Evolutionary conservation across 1,140 invertebrate species (phyloP).

Genomic region (Matsumurasca onukii): DNA sequence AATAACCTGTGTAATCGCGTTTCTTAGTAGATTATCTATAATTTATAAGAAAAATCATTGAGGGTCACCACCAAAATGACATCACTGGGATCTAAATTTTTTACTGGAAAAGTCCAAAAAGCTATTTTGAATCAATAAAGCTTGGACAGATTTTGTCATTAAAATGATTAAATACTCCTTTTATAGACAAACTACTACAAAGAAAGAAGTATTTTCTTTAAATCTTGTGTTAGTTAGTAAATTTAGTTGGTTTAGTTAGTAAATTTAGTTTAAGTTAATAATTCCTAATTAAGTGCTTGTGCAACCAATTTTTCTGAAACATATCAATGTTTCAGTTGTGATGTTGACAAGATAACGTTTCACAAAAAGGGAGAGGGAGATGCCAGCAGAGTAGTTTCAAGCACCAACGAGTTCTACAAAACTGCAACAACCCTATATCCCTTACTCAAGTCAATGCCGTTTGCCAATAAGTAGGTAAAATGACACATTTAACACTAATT

Average conservation of each 20-base stretch:
- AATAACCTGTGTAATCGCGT: neutral
- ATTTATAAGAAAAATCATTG: too few relatives aligned
- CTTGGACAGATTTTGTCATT: too few relatives aligned
- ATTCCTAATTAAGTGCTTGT: neutral
- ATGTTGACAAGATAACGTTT: constrained; percentile 50
- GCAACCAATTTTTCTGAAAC: too few relatives aligned
- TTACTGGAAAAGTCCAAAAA: too few relatives aligned
- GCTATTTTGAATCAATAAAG: too few relatives aligned
- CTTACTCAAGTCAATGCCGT: constrained; percentile 45
- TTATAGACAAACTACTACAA: neutral
- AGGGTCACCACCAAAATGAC: too few relatives aligned
- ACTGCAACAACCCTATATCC: constrained; percentile 47
- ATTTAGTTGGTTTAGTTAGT: neutral
- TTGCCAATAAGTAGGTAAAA: constrained; percentile 49
- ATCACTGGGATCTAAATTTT: too few relatives aligned
- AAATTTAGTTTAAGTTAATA: neutral
- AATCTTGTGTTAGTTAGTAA: neutral
- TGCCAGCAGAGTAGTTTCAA: constrained; percentile 46
- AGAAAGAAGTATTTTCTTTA: neutral
- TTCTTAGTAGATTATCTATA: too few relatives aligned
- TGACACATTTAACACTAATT: constrained; percentile 7
- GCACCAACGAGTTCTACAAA: constrained; percentile 45
- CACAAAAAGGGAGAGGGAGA: constrained; percentile 52
- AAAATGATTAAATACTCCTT: neutral
- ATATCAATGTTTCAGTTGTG: constrained; percentile 30